These are phyloP conservation scores for Lasiurus cinereus DNA, from an alignment of 2,113 vertebrate genomes.

Conservation along the genomic window DNA sequence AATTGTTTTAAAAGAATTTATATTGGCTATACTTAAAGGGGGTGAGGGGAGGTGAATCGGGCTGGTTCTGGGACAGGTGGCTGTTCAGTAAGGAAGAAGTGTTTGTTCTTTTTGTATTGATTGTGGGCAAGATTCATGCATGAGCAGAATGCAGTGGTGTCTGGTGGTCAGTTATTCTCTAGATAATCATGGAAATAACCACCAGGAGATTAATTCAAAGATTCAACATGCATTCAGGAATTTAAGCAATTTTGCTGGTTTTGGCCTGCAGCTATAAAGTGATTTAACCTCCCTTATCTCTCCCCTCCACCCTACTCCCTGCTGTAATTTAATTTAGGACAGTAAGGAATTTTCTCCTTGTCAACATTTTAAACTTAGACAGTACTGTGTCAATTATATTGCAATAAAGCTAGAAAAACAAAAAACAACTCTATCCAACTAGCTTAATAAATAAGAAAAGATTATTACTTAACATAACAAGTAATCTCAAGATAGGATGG, in stretches of 20 bases:
- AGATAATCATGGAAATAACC: not conserved
- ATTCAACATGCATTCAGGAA: not conserved
- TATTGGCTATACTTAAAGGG: not conserved
- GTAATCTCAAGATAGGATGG: not conserved
- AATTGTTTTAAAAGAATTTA: not conserved
- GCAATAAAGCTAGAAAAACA: not conserved
- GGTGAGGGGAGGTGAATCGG: not conserved
- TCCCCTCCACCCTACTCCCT: not conserved
- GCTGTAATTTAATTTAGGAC: not conserved
- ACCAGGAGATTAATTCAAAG: not conserved
- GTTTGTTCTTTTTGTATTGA: not conserved
- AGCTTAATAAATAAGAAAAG: slow-evolving; percentile 26
- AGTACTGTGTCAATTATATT: not conserved
- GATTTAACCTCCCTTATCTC: not conserved
- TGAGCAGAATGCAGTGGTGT: not conserved
- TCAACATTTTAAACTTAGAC: not conserved
- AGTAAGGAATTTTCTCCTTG: not conserved
- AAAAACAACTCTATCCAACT: not conserved
- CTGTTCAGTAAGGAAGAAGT: not conserved
- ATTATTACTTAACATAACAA: not conserved
- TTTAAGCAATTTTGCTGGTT: not conserved
- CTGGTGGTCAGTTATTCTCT: not conserved
- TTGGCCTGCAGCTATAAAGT: not conserved
- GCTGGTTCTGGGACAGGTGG: not conserved
- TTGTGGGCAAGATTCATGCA: not conserved